Base-by-base conservation (phyloP, 2,888 invertebrate genomes). In the Diaperis boleti region DNA sequence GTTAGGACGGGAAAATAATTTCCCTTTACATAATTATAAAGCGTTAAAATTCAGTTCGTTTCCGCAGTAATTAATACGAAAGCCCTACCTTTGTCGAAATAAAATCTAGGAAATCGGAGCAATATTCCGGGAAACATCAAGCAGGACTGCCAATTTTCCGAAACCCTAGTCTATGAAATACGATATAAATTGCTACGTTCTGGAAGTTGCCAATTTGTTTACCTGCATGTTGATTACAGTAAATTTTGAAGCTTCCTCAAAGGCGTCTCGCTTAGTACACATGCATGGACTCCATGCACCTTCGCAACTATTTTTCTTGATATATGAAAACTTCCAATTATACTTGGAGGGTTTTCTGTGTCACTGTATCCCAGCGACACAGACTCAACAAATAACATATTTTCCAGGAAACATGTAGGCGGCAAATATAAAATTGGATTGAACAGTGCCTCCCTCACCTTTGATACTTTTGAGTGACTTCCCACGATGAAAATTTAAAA, bases 211-310 rank as follows among this genome's bases (percentile, higher is more conserved):
- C 54, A 54, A 41, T 54, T 42, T 54, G 54, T 54, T 54, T 54
- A 54, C 54, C 29, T 41, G 17, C 29, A 42, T 17, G 26, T 54
- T 54, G 54, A 54, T 54, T 54, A 41, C 54, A 41, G 41, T 54
- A 54, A 54, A 54, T 54, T 54, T 54, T 54, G 54, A 54, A 54
- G 54, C 54, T 54, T 54, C 54, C 11, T 42, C 29, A 31, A 54
- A 54, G 42, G 41, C 54, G 26, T 41, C 54, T 29, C 54, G 41
- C 31, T 54, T 41, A 41, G 42, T 54, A 42, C n/a, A 42, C 42
- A 42, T 17, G 22, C 52, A 41, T 11, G 29, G n/a, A n/a, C 14
- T 39, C 29, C 17, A 5, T 39, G n/a, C n/a, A n/a, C n/a, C n/a
- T n/a, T 10, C 39, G 10, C 14, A 29, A 15, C 54, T 54, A 22